These are phyloP conservation scores for Gymnobelideus leadbeateri DNA, from an alignment of 2,113 vertebrate genomes.

Conservation along the genomic window DNA sequence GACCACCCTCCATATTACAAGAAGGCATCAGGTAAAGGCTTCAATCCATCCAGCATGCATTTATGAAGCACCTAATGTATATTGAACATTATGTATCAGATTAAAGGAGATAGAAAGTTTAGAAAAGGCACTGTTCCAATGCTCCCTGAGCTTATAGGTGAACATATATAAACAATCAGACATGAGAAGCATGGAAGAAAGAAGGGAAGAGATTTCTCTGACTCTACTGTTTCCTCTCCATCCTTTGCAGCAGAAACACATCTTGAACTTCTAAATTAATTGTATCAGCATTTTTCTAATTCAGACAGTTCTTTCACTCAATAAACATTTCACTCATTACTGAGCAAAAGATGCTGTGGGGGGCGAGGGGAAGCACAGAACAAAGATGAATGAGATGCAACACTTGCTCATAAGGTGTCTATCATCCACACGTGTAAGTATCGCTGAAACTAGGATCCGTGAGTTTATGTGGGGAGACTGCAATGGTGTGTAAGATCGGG, in stretches of 20 bases:
- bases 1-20: not conserved
- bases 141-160: not conserved
- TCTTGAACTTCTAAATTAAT: not conserved
- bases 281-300: not conserved
- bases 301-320: not conserved
- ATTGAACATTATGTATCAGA: not conserved
- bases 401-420: not conserved
- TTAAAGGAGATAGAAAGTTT: not conserved
- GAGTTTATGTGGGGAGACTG: not conserved
- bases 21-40: not conserved
- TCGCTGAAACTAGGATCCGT: not conserved
- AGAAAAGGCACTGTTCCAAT: not conserved
- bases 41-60: not conserved
- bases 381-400: not conserved
- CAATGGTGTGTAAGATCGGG: not conserved
- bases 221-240: not conserved
- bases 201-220: not conserved
- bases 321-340: not conserved
- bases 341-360: not conserved
- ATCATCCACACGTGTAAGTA: not conserved
- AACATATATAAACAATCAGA: not conserved
- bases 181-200: not conserved
- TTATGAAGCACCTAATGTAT: not conserved
- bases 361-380: not conserved
- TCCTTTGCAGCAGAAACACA: not conserved